Evolutionary conservation across 2,797 vertebrate species (phyloP), one percentile per base, ranked within the genome.

Genomic region (Cynopterus sphinx): DNA sequence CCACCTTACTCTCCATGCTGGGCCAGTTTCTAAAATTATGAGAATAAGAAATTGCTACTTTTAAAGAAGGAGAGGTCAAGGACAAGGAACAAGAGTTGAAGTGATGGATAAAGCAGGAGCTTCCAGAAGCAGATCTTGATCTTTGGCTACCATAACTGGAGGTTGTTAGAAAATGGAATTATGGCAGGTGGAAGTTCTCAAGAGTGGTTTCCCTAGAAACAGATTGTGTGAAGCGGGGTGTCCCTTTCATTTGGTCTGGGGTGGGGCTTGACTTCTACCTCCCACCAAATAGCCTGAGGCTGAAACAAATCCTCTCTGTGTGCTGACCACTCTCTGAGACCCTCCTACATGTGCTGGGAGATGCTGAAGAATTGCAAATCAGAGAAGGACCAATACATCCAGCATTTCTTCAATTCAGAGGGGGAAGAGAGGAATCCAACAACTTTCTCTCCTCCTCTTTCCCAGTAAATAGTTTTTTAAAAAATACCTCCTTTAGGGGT

Each of bases 1-100:
- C 49, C 65, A 39, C 78, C 59, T 41, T 8, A 24, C 24, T 83
- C 24, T 28, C 15, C 49, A 9, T 33, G 21, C 19, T 16, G 31
- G 28, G 16, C n/a, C 22, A 63, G n/a, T 0, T 7, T 41, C 26
- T 17, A 10, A 21, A 24, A 49, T 12, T 21, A 3, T n/a, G 73
- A 82, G 12, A 84, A 59, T 51, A 92, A 89, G 43, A 74, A 65
- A 61, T 24, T 24, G 24, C 33, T n/a, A 24, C 77, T 26, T 84
- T 36, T 51, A 53, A 39, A 41, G 39, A 73, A 65, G 33, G 28
- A 83, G 28, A 39, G 9, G 15, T 41, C 11, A 9, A 43, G 57
- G 11, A 22, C 65, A 41, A 70, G 9, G 43, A 65, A 28, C 2
- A 3, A 88, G 46, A 70, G 63, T 61, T 31, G 17, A 51, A 36